Percentiles rank a stretch among this genome's conserved stretches.
Evolutionary conservation across 2,797 vertebrate species (phyloP).

Genomic region (Glyptemys insculpta): DNA sequence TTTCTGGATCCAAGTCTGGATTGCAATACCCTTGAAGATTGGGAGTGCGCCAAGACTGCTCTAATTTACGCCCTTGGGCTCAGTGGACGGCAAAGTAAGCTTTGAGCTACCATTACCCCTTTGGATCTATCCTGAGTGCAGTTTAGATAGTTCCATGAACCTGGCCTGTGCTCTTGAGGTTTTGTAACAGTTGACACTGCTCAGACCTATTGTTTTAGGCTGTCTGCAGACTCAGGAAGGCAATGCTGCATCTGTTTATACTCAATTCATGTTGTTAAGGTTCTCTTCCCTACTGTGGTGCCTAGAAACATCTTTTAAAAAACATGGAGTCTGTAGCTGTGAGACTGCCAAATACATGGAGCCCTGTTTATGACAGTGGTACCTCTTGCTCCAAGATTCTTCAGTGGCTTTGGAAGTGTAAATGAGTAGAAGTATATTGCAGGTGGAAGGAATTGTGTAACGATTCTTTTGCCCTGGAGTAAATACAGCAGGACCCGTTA

Average conservation of each 20-base stretch:
- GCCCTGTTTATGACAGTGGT: not conserved
- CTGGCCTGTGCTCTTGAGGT: not conserved
- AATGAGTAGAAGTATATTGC: slow-evolving; percentile 47
- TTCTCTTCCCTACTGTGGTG: slow-evolving; percentile 8
- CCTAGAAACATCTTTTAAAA: not conserved
- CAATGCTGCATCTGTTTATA: not conserved
- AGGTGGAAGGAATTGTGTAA: slow-evolving; percentile 17
- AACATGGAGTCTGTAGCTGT: slow-evolving; percentile 28
- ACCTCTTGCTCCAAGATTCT: not conserved
- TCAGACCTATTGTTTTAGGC: not conserved
- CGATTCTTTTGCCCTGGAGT: not conserved
- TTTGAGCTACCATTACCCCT: not conserved
- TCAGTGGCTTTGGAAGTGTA: slow-evolving; percentile 28
- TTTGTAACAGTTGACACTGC: not conserved
- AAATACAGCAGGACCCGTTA: not conserved
- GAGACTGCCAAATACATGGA: slow-evolving; percentile 32
- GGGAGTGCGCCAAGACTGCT: not conserved
- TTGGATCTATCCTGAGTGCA: not conserved
- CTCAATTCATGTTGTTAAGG: not conserved
- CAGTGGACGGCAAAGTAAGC: not conserved
- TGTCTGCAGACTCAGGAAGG: not conserved
- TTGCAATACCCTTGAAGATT: not conserved
- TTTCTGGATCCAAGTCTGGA: not conserved
- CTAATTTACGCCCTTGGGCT: slow-evolving; percentile 23
- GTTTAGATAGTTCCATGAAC: not conserved